A percentile compares a stretch with the other conserved stretches of the same genome.
phyloP scores from a whole-genome alignment of 2,888 invertebrate genomes.

The Amblyjoppa fuscipennis region DNA sequence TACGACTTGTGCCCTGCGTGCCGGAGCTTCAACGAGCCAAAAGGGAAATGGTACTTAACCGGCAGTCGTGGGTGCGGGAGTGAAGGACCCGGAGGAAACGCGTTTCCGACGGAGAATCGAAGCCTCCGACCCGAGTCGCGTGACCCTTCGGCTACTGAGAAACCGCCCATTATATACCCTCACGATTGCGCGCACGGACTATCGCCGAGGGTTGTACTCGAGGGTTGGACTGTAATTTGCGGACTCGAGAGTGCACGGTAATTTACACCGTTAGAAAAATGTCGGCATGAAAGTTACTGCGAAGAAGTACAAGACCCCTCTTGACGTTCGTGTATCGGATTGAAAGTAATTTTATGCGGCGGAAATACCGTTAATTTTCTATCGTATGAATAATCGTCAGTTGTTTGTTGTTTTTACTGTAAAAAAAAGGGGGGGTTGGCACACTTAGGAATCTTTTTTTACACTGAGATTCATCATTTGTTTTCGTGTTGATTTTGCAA shows the following conservation, averaged over 20 bases:
- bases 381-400: too few relatives aligned
- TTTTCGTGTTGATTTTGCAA: too few relatives aligned
- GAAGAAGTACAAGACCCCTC: not conserved
- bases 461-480: too few relatives aligned
- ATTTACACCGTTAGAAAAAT: not conserved
- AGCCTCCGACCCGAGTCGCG: slow-evolving; percentile 33
- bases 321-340: not conserved
- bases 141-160: slow-evolving; percentile 42
- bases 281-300: not conserved
- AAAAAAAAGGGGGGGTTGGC: too few relatives aligned
- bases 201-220: slow-evolving; percentile 16
- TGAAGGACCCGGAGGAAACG: slow-evolving; percentile 18
- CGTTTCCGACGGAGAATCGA: slow-evolving; percentile 8
- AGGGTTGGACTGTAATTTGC: slow-evolving; percentile 20
- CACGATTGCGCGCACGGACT: slow-evolving; percentile 23
- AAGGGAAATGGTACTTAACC: slow-evolving; percentile 78
- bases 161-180: slow-evolving; percentile 40
- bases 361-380: too few relatives aligned
- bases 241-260: not conserved
- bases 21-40: slow-evolving; percentile 65
- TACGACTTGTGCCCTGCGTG: slow-evolving; percentile 76
- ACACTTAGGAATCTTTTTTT: too few relatives aligned
- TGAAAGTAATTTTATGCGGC: too few relatives aligned
- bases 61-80: slow-evolving; percentile 67
- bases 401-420: too few relatives aligned